Evolutionary conservation across 2,113 vertebrate species (phyloP).

Genomic region (Chiloscyllium plagiosum): DNA sequence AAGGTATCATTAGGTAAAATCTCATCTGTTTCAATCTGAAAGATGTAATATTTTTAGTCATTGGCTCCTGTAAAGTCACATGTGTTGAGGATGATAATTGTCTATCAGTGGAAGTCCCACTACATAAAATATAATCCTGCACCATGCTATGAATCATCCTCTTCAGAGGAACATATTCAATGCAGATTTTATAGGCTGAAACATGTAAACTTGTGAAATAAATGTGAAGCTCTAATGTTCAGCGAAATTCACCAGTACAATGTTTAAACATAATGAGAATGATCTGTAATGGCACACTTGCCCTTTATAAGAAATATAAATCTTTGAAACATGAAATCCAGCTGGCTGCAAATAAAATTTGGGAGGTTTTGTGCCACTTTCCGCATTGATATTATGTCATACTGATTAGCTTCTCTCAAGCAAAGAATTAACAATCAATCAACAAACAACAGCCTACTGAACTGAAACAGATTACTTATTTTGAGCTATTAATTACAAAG

Average conservation of each 20-base stretch:
- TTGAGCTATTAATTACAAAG: not conserved
- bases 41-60: not conserved
- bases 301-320: not conserved
- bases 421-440: not conserved
- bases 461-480: not conserved
- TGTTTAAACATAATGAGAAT: not conserved
- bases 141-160: not conserved
- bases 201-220: constrained; percentile 12
- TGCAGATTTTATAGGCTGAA: not conserved
- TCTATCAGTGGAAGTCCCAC: not conserved
- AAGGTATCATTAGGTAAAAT: not conserved
- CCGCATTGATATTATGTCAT: not conserved
- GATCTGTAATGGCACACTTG: not conserved
- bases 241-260: not conserved
- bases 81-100: not conserved
- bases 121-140: not conserved
- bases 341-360: not conserved
- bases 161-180: not conserved
- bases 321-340: not conserved
- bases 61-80: not conserved
- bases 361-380: not conserved
- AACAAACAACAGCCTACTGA: not conserved
- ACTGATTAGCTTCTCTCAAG: not conserved
- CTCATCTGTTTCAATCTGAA: not conserved
- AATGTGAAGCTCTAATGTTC: not conserved